Evolutionary conservation across 2,888 invertebrate species (phyloP).

Genomic region (Tetranychus truncatus): DNA sequence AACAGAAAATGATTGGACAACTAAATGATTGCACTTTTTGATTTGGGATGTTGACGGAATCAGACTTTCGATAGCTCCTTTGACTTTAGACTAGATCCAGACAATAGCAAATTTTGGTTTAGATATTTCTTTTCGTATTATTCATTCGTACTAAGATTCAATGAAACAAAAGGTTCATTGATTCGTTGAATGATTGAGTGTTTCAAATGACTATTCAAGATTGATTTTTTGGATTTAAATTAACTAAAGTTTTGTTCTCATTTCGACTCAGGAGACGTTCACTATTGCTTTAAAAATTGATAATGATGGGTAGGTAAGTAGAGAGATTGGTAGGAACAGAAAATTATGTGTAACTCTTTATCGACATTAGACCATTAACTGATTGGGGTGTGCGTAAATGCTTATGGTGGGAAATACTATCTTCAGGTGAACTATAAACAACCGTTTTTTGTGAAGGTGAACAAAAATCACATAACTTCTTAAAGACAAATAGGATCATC

Average conservation of each 20-base stretch:
- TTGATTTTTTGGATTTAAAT: not conserved
- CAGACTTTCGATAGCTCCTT: too few species aligned
- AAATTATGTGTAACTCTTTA: not conserved
- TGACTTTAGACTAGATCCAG: too few species aligned
- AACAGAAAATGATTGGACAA: too few species aligned
- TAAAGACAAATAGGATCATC: constrained; percentile 21
- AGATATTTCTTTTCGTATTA: too few species aligned
- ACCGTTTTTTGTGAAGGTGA: not conserved
- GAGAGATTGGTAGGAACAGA: not conserved
- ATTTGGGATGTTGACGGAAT: too few species aligned
- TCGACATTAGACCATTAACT: not conserved
- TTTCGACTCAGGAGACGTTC: not conserved
- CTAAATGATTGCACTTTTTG: too few species aligned
- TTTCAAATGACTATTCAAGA: not conserved
- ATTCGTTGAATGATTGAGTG: not conserved
- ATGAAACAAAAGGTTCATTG: not conserved
- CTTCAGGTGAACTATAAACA: not conserved
- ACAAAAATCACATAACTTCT: constrained; percentile 18
- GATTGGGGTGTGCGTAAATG: not conserved
- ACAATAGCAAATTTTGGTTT: too few species aligned
- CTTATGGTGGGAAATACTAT: not conserved
- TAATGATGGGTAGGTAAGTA: not conserved
- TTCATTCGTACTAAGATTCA: too few species aligned
- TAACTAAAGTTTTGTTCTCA: not conserved
- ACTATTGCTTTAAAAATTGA: not conserved